These are phyloP conservation scores for Ispidina picta DNA, from an alignment of 2,797 vertebrate species.

Conservation along the genomic window DNA sequence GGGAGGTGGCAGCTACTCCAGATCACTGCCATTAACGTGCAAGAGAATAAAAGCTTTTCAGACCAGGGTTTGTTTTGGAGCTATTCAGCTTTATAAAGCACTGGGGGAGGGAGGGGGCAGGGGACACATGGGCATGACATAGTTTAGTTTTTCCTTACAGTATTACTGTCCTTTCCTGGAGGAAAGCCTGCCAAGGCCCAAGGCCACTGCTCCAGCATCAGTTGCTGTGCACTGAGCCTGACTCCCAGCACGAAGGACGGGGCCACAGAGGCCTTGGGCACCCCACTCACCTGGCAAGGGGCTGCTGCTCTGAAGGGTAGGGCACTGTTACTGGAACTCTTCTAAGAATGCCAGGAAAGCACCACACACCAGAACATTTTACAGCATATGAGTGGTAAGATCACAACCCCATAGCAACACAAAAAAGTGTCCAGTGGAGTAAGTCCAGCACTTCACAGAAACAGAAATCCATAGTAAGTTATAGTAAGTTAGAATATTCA, in stretches of 20 bases:
- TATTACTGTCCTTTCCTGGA: not conserved
- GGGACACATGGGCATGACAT: not conserved
- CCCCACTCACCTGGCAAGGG: not conserved
- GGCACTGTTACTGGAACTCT: not conserved
- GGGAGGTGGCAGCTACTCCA: not conserved
- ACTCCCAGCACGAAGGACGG: fast-evolving
- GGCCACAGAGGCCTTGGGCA: fast-evolving
- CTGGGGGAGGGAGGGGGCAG: no score
- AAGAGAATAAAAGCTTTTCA: not conserved
- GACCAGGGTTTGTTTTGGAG: not conserved
- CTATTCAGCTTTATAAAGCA: not conserved
- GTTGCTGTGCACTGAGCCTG: not conserved
- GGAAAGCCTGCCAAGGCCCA: not conserved
- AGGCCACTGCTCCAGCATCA: not conserved
- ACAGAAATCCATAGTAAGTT: not conserved
- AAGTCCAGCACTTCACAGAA: not conserved
- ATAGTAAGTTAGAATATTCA: not conserved
- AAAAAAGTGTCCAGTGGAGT: not conserved
- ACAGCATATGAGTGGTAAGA: not conserved
- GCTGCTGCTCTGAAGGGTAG: not conserved
- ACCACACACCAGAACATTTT: not conserved
- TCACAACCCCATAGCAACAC: not conserved
- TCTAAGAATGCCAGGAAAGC: not conserved
- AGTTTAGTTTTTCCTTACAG: not conserved
- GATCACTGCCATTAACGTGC: not conserved